Base-by-base conservation (phyloP, 53 echinoderm and acorn worm genomes). In the Astropecten irregularis region DNA sequence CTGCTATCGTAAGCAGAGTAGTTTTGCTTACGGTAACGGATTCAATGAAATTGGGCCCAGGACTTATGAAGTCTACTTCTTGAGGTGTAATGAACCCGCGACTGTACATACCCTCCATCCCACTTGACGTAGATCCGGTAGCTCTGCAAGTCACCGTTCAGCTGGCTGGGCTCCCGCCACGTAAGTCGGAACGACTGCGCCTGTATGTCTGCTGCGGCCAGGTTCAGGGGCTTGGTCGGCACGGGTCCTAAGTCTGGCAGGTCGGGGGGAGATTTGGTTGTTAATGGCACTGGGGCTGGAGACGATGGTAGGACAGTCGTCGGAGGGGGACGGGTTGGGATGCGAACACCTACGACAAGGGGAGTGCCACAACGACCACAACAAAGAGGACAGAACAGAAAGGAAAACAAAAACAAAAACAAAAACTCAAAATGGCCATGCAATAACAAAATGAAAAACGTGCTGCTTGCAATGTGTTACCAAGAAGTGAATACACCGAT, bases 221-320 rank as follows among this genome's bases (percentile, higher is more conserved):
- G 28, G 30, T 67, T 49, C 35, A 83, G 47, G n/a, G 92, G 92
- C 51, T 82, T 53, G 15, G 69, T 73, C 30, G 92, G 83, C 37
- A 89, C 86, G 0, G 89, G 92, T 20, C 89, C 92, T 8, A 35
- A 53, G 67, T 74, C 89, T 76, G 89, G 77, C 70, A 44, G 82
- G 16, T 51, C 61, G 62, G 72, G 58, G 72, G 89, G 85, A 44
- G 31, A 58, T 55, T 66, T 62, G 31, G 64, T 74, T 10, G 86
- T 85, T 71, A 77, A 72, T 40, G 82, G 61, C 46, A 40, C 31
- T 32, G 40, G 56, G 56, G 89, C 30, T 15, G 69, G 23, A 36
- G 89, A 71, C 49, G 49, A 32, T 2, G 11, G 19, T 13, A 19
- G 37, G 7, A 25, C 6, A 40, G 88, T 46, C 26, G 70, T 62